phyloP scores from a whole-genome alignment of 2,113 vertebrate genomes.

The Monopterus albus region DNA sequence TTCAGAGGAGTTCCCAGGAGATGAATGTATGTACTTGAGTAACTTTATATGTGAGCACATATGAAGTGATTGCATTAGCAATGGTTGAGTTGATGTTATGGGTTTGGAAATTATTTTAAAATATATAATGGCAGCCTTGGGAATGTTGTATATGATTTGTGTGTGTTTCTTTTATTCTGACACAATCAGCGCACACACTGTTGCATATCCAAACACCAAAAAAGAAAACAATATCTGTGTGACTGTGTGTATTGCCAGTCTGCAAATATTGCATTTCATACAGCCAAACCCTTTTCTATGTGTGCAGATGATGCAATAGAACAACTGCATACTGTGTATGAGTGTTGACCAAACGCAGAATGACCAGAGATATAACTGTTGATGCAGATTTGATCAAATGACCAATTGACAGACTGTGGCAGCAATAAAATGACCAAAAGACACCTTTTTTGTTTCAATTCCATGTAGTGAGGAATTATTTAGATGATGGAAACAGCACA shows the following conservation, averaged over 20 bases:
- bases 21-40: slow-evolving; percentile 12
- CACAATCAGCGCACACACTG: neutral
- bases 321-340: neutral
- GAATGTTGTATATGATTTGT: neutral
- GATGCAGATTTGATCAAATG: slow-evolving; percentile 43
- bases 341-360: slow-evolving; percentile 28
- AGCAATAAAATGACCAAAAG: slow-evolving; percentile 35
- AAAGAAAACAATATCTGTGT: neutral
- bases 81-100: slow-evolving; percentile 1
- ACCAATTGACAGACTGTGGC: slow-evolving; percentile 39
- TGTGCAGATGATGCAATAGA: neutral
- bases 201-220: too few species aligned
- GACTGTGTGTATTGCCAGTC: neutral
- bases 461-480: slow-evolving; percentile 42
- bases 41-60: slow-evolving; percentile 18
- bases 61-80: neutral
- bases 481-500: slow-evolving; percentile 36
- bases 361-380: slow-evolving; percentile 14
- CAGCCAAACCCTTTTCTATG: neutral
- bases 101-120: slow-evolving; percentile 7
- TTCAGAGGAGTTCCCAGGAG: slow-evolving; percentile 13
- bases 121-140: neutral
- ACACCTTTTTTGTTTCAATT: slow-evolving; percentile 30
- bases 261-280: neutral
- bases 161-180: neutral